Conservation (phyloP, 2,113 vertebrate genomes). For the Charadrius vociferus region DNA sequence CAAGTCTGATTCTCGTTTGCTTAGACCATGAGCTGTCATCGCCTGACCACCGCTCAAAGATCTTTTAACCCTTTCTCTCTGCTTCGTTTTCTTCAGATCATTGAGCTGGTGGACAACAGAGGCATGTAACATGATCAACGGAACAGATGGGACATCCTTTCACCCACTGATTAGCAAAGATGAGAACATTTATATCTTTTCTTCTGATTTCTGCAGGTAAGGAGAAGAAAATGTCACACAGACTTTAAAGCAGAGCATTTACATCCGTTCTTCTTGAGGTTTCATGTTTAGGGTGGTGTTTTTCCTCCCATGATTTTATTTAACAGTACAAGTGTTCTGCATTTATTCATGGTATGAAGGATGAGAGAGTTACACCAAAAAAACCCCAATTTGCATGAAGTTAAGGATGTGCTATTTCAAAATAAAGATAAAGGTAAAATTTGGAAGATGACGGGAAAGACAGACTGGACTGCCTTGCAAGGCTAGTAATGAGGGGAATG, state of each 20-base stretch:
- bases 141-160: conserved; percentile 92
- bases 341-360: background rate
- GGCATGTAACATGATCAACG: conserved; percentile 94
- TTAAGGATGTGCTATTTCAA: background rate
- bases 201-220: conserved; percentile 96
- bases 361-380: background rate
- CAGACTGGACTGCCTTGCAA: background rate
- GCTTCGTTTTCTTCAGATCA: conserved; percentile 64
- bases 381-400: background rate
- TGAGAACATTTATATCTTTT: conserved; percentile 89
- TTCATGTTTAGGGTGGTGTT: background rate
- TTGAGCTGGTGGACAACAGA: conserved; percentile 90
- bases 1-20: background rate
- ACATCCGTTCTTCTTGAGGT: rapidly evolving
- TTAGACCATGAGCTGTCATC: background rate
- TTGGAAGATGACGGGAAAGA: background rate
- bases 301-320: background rate
- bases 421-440: background rate
- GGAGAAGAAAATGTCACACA: background rate
- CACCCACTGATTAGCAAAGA: conserved; percentile 86
- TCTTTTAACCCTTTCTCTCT: background rate
- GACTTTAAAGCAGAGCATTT: background rate
- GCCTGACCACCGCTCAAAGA: background rate
- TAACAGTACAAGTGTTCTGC: background rate
- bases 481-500: background rate